Evolutionary conservation across 2,888 invertebrate genomes (phyloP).

Genomic region (Athalia circularis): DNA sequence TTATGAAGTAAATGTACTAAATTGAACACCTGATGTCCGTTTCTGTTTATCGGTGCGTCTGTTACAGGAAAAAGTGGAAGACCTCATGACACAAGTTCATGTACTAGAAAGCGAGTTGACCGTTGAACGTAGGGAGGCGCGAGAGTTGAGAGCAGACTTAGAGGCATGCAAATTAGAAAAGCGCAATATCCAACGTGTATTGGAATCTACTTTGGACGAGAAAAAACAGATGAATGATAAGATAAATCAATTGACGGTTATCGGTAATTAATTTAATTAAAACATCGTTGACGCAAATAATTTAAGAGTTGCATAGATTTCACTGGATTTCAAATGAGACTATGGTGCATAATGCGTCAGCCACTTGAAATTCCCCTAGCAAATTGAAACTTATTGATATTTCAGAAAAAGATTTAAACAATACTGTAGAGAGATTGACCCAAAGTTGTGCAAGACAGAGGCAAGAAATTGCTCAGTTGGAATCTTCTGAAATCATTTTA

Average conservation of each 20-base stretch:
- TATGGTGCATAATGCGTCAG: too few species aligned
- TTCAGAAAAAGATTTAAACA: slow-evolving; percentile 76
- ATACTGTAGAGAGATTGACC: slow-evolving; percentile 75
- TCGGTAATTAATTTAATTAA: slow-evolving; percentile 72
- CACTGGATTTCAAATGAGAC: background rate
- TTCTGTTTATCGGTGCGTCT: slow-evolving; percentile 47
- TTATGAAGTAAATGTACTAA: background rate
- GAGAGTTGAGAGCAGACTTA: slow-evolving; percentile 74
- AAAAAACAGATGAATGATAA: slow-evolving; percentile 77
- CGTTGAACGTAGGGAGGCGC: slow-evolving; percentile 73
- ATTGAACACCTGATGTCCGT: background rate
- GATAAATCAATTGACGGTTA: slow-evolving; percentile 78
- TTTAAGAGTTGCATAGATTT: background rate
- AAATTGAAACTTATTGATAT: slow-evolving; percentile 50
- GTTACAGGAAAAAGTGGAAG: slow-evolving; percentile 75
- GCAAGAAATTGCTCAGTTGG: slow-evolving; percentile 74
- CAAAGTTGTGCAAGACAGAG: slow-evolving; percentile 73
- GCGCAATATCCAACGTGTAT: slow-evolving; percentile 76
- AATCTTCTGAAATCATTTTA: slow-evolving; percentile 64
- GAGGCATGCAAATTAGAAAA: slow-evolving; percentile 77
- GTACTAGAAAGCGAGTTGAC: slow-evolving; percentile 74
- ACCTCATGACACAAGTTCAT: slow-evolving; percentile 74
- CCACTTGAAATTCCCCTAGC: background rate
- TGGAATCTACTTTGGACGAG: slow-evolving; percentile 77
- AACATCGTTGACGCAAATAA: background rate